Base-by-base conservation (phyloP, 1,140 invertebrate species). In the Thaumetopoea pityocampa region DNA sequence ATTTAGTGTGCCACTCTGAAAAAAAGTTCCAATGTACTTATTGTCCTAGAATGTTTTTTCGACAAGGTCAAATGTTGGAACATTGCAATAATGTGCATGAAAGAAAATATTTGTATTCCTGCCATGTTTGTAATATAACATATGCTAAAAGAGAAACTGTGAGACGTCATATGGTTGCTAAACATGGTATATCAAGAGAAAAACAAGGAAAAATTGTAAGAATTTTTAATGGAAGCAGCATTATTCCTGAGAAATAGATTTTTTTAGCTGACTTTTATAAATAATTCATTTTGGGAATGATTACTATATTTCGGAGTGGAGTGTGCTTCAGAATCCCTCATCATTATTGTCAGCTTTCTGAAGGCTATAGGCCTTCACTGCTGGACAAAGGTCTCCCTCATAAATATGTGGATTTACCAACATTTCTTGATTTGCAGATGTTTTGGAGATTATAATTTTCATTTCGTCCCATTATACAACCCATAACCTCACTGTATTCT, bases 51-150 rank as follows among this genome's bases (percentile, higher is more conserved):
- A 81, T 70, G 38, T 84, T 81, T 27, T 65, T 44, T 24, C 52
- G 40, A 4, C 38, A 54, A 1, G 42, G 51, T 22, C 58, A 63
- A 12, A 71, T 84, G 71, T 26, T 68, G 7, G 66, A 66, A 0
- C 80, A 84, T 42, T 53, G 45, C 11, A 81, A 81, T 41, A 74
- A 56, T 20, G 49, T 80, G 0, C 80, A 84, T 36, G 51, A 81
- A 26, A 54, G 80, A 6, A 11, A 63, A 6, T 80, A 81, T 48
- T 53, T 84, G 14, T 84, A 64, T 40, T 33, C 59, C 4, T 84
- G 80, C 45, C 53, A 42, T 17, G 53, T 69, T 37, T 84, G 79
- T 51, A 66, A 55, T 14, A 44, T 51, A 0, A 68, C 65, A 3
- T 84, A 81, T 43, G 63, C 79, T 0, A 81, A 74, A 28, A 57